These are phyloP conservation scores for Simalia tracyae DNA, from an alignment of 2,797 vertebrate genomes.

Conservation along the genomic window DNA sequence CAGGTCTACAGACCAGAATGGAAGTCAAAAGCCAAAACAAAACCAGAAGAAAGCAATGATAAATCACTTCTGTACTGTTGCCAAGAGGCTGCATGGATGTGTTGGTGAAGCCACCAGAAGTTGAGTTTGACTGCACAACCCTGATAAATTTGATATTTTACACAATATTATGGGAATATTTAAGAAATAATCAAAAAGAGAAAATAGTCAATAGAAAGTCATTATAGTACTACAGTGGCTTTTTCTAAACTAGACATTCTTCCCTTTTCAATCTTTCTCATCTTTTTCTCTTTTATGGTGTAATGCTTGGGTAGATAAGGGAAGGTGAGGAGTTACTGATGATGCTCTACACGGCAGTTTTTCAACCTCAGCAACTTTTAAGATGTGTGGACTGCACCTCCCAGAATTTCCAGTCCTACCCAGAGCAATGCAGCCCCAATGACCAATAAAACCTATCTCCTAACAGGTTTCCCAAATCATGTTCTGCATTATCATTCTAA, in stretches of 20 bases:
- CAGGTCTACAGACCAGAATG: not conserved
- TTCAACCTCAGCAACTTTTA: not conserved
- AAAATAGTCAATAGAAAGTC: not conserved
- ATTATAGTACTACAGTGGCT: not conserved
- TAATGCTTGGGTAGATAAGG: not conserved
- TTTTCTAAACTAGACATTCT: not conserved
- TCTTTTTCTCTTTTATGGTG: not conserved
- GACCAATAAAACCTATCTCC: not conserved
- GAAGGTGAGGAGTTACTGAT: not conserved
- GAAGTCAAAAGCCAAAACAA: not conserved
- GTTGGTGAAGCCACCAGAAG: not conserved
- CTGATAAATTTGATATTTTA: not conserved
- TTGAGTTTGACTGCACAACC: not conserved
- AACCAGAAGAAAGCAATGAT: no score
- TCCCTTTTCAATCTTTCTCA: not conserved
- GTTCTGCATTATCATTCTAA: not conserved
- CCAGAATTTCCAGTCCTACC: not conserved
- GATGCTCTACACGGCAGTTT: not conserved
- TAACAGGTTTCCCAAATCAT: not conserved
- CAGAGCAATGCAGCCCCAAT: not conserved
- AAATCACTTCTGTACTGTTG: not conserved
- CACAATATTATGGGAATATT: not conserved
- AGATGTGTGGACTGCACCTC: not conserved
- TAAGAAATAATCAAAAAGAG: not conserved
- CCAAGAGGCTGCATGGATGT: not conserved